Conservation (phyloP, 2,797 vertebrate species). For the Streptopelia turtur region DNA sequence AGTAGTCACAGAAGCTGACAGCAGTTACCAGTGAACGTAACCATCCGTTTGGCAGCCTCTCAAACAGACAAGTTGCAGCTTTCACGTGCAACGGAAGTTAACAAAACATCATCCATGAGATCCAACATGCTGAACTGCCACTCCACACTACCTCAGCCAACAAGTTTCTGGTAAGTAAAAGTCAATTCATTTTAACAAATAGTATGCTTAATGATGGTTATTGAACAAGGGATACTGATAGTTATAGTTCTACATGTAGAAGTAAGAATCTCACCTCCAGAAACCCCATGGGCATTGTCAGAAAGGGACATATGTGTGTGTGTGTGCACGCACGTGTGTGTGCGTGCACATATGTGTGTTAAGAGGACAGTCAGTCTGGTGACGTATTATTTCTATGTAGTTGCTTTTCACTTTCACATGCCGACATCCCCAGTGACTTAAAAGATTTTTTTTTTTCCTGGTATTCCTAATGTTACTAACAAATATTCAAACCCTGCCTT, state of each 20-base stretch:
- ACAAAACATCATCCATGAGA: background rate
- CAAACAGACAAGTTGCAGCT: background rate
- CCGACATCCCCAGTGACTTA: background rate
- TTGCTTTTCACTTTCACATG: background rate
- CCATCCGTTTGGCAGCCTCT: background rate
- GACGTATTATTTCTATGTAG: accelerated
- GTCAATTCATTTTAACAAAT: background rate
- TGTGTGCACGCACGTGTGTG: too few species aligned
- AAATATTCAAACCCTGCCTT: background rate
- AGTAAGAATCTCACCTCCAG: background rate
- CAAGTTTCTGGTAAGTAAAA: background rate
- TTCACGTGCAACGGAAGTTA: background rate
- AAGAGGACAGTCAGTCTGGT: background rate
- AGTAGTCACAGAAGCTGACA: background rate
- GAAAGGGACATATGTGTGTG: background rate
- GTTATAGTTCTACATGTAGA: background rate
- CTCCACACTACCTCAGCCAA: background rate
- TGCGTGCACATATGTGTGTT: background rate
- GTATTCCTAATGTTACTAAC: background rate
- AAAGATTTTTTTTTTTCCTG: background rate
- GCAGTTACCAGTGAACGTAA: background rate
- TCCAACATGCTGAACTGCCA: background rate
- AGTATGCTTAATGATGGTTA: background rate
- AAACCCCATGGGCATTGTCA: background rate
- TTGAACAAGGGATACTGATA: background rate